Conservation (phyloP, 2,113 vertebrate genomes). For the Myotis brandtii region DNA sequence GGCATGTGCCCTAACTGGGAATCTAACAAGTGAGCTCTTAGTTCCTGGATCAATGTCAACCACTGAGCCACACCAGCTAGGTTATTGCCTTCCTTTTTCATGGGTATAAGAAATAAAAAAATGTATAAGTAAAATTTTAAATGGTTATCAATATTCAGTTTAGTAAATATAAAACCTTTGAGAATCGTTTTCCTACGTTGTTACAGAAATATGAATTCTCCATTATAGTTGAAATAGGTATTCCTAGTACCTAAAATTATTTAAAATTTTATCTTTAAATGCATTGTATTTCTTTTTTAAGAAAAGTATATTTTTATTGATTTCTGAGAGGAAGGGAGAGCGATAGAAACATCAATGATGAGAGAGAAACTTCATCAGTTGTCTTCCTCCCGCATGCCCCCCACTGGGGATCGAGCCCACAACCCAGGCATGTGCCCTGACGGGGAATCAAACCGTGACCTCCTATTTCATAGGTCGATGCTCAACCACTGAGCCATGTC, state of each 20-base stretch:
- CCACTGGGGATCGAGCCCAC: too few relatives aligned
- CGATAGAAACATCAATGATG: background rate
- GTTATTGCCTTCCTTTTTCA: background rate
- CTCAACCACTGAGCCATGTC: background rate
- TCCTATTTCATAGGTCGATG: background rate
- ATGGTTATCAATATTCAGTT: conserved; percentile 8
- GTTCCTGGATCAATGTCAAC: too few relatives aligned
- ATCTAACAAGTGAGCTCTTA: too few relatives aligned
- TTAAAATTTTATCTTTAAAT: background rate
- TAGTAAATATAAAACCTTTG: background rate
- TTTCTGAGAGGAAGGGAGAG: background rate
- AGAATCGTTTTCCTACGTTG: background rate
- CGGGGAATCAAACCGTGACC: background rate
- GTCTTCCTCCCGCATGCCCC: too few relatives aligned
- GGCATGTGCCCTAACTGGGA: too few relatives aligned
- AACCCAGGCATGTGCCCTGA: background rate
- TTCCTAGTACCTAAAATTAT: background rate
- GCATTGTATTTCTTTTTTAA: background rate
- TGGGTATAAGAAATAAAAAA: background rate
- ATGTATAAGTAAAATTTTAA: background rate
- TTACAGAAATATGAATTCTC: conserved; percentile 20
- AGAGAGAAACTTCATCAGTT: background rate
- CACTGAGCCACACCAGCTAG: too few relatives aligned
- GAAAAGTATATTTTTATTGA: too few relatives aligned
- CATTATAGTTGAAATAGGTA: background rate